Base-by-base conservation (phyloP, 1,140 invertebrate species). In the Micrasema longulum region DNA sequence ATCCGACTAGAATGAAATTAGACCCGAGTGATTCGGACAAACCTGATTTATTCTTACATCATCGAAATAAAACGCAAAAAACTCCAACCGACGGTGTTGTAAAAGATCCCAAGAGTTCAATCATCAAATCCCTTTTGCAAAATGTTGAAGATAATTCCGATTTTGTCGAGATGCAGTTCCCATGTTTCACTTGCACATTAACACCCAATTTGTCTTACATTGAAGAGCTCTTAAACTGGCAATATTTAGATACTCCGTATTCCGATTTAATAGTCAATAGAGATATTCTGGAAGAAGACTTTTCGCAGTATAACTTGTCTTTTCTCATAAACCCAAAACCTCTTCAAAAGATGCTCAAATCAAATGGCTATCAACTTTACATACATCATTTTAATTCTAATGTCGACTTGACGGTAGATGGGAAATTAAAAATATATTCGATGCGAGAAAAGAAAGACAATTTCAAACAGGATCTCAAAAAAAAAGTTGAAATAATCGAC, bases 1-100 rank as follows among this genome's bases (percentile, higher is more conserved):
- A 85, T 74, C 87, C 86, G 16, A 87, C 88, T 10, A 84, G 80
- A 71, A 74, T 81, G 1, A 80, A 79, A 63, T 79, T 79, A 9
- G 70, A 78, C 57, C 76, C 77, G 3, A 76, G 80, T 2, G 38
- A 74, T 14, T 18, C n/a, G 12, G 70, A 76, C 16, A 52, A 69
- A 22, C 62, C 68, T 7, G 64, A 74, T 4, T 31, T 76, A 12
- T 74, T 74, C 67, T 43, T 75, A 43, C 70, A 74, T 52, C 70
- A 76, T 41, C 64, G 35, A 72, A 63, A 75, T 60, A 73, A 55
- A 26, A 66, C 47, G 57, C 74, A 63, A 47, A 71, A 66, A 38
- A 2, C 16, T 11, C 60, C 20, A 9, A 11, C 26, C 4, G 60
- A 64, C 23, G 60, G 55, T 20, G 22, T 63, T n/a, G 57, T 53